These are phyloP conservation scores for Centropus bengalensis DNA, from an alignment of 2,113 vertebrate genomes.

Conservation along the genomic window DNA sequence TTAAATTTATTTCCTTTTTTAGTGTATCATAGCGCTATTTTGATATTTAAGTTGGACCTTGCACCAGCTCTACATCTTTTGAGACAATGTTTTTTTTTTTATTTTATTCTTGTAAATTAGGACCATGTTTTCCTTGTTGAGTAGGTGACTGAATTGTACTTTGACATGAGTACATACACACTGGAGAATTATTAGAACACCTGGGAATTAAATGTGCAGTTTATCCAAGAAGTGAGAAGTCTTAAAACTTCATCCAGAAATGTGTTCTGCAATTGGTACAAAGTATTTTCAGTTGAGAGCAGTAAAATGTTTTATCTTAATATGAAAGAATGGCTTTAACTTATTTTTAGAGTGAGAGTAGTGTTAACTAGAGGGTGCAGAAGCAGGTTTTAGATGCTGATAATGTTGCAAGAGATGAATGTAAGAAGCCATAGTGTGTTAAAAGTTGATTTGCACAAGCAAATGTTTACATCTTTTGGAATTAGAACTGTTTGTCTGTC, in stretches of 20 bases:
- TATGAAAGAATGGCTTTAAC: slow-evolving; percentile 10
- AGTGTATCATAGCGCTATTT: background rate
- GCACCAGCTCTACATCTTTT: background rate
- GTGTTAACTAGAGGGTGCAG: background rate
- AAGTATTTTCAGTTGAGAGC: background rate
- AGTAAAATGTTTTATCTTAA: background rate
- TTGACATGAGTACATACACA: background rate
- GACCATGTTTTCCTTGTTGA: background rate
- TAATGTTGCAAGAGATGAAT: background rate
- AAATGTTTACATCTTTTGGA: slow-evolving; percentile 53
- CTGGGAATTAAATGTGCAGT: background rate
- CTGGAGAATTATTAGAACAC: background rate
- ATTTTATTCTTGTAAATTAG: background rate
- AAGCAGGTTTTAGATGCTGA: background rate
- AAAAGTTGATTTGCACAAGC: slow-evolving; percentile 72
- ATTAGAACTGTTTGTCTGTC: slow-evolving; percentile 58
- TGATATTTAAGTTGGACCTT: background rate
- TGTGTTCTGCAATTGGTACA: slow-evolving; percentile 7
- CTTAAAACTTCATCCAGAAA: background rate
- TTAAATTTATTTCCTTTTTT: background rate
- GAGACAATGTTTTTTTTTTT: background rate
- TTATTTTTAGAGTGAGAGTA: slow-evolving; percentile 43
- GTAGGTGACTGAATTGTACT: background rate
- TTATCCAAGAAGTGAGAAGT: background rate
- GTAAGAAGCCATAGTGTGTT: slow-evolving; percentile 69